Percentiles rank a stretch among this genome's conserved stretches.
These are phyloP conservation scores for Dysidea cf. avara DNA, from an alignment of 37 sponge, comb jelly and placozoan genomes.

Conservation along the genomic window DNA sequence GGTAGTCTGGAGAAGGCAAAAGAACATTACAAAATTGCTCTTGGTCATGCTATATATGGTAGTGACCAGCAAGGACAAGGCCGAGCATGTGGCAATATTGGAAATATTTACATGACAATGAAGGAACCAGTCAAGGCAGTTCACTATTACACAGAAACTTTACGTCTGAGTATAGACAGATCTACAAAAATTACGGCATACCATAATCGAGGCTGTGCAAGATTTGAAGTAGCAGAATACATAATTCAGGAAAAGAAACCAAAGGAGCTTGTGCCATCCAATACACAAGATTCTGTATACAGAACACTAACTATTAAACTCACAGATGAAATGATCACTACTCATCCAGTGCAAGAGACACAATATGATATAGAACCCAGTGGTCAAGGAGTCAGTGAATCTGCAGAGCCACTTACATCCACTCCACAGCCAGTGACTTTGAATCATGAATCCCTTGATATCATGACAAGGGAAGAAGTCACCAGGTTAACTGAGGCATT, in stretches of 20 bases:
- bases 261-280: no score
- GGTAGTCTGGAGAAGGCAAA: slow-evolving; percentile 41
- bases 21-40: slow-evolving; percentile 66
- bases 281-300: no score
- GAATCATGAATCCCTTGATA: background rate
- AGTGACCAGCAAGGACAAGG: slow-evolving; percentile 62
- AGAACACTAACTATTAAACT: no score
- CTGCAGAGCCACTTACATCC: background rate
- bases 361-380: no score
- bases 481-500: no score
- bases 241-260: background rate
- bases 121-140: slow-evolving; percentile 50
- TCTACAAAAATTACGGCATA: slow-evolving; percentile 47
- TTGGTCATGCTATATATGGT: slow-evolving; percentile 69
- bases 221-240: slow-evolving; percentile 30
- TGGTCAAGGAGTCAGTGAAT: no score
- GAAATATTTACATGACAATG: slow-evolving; percentile 60
- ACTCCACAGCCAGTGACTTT: background rate
- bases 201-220: slow-evolving; percentile 77
- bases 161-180: slow-evolving; percentile 44
- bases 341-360: no score
- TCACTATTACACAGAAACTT: slow-evolving; percentile 58
- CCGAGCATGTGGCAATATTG: slow-evolving; percentile 66
- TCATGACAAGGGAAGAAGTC: no score
- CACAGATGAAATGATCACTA: no score